phyloP scores from a whole-genome alignment of 2,888 invertebrate genomes.

The Folsomia candida region DNA sequence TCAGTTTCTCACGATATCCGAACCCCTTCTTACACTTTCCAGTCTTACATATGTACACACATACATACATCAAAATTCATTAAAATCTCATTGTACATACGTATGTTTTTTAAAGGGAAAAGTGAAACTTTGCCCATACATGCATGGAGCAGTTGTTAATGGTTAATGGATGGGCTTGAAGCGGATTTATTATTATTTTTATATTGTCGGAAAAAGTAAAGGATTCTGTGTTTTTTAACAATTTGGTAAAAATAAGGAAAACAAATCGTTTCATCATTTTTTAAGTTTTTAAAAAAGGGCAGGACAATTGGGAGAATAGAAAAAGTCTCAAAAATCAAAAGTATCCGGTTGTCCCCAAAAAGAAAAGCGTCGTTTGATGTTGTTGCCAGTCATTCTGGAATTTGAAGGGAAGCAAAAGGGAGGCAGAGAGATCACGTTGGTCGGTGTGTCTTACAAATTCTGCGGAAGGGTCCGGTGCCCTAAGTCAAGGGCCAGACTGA shows the following conservation, averaged over 20 bases:
- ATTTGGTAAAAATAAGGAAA: conserved; percentile 23
- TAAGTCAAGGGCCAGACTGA: background rate
- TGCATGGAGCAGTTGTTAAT: background rate
- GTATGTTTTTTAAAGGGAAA: too few species aligned
- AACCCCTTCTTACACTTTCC: background rate
- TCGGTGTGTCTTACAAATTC: too few species aligned
- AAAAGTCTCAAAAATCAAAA: background rate
- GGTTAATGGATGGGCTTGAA: conserved; percentile 6
- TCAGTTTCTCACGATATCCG: background rate
- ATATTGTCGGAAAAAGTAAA: conserved; percentile 1
- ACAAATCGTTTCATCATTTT: conserved; percentile 19
- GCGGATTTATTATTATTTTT: too few species aligned
- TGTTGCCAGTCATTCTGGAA: conserved; percentile 13
- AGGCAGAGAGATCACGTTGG: too few species aligned
- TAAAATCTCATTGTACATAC: background rate
- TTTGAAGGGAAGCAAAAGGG: background rate
- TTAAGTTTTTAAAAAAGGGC: conserved; percentile 2
- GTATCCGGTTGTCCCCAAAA: conserved; percentile 13
- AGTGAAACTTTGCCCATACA: background rate
- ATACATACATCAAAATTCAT: background rate
- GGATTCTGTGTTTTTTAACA: conserved; percentile 6
- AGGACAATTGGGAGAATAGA: conserved; percentile 2
- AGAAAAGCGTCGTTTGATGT: background rate
- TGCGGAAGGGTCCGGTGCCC: background rate
- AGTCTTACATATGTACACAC: background rate